Evolutionary conservation across 2,797 vertebrate species (phyloP).

Genomic region (Triplophysa yarkandensis): DNA sequence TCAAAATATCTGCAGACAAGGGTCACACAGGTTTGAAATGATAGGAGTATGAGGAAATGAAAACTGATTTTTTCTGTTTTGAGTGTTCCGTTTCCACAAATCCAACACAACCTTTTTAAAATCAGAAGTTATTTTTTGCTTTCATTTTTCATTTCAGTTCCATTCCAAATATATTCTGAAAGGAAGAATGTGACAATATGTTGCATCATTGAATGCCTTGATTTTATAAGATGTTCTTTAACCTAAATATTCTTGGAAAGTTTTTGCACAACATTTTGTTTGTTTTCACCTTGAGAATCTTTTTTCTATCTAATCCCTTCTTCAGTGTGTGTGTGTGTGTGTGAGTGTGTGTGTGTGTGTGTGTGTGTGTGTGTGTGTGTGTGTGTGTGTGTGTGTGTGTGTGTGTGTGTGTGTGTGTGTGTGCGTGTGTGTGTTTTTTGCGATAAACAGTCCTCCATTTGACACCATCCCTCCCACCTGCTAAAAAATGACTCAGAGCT

Average conservation of each 20-base stretch:
- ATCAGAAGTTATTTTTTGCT: no score
- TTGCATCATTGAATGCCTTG: no score
- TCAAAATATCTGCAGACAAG: no score
- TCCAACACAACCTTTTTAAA: no score
- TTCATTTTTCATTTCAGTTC: no score
- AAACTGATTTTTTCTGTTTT: no score
- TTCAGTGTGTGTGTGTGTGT: conserved; percentile 3
- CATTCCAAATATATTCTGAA: not conserved
- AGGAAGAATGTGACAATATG: not conserved
- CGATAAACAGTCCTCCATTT: conserved; percentile 31
- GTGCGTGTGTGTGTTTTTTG: conserved; percentile 9
- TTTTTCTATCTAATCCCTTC: not conserved
- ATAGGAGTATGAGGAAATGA: no score
- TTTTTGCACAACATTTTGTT: not conserved
- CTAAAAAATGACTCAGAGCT: conserved; percentile 40
- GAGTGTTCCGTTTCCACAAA: no score
- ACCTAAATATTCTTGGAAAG: not conserved
- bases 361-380: conserved; percentile 9
- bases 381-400: conserved; percentile 7
- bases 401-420: conserved; percentile 9
- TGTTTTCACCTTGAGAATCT: conserved; percentile 13
- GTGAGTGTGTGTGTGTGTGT: conserved; percentile 8
- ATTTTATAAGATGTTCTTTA: not conserved
- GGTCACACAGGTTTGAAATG: no score
- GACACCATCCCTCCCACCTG: conserved; percentile 24